These are phyloP conservation scores for Lampris megalopsis DNA, from an alignment of 2,113 vertebrate genomes.

Conservation along the genomic window DNA sequence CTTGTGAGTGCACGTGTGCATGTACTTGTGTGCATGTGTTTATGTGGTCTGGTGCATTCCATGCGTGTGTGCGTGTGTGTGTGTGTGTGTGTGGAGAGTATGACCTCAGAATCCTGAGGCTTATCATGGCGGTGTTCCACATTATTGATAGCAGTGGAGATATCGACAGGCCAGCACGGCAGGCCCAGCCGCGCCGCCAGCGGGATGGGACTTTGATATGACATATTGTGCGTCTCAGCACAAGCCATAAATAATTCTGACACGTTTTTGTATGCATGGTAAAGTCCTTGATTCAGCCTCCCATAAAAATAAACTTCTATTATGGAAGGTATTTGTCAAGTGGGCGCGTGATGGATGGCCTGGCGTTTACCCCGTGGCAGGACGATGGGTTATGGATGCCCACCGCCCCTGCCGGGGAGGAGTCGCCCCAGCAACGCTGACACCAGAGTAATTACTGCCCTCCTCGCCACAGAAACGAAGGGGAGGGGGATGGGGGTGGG, in stretches of 20 bases:
- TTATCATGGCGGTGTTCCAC: slow-evolving; percentile 90
- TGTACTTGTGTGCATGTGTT: slow-evolving; percentile 28
- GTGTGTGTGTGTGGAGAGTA: slow-evolving; percentile 63
- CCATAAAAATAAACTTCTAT: slow-evolving; percentile 99
- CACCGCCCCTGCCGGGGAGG: slow-evolving; percentile 90
- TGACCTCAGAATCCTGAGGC: slow-evolving; percentile 90
- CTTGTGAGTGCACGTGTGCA: slow-evolving; percentile 21
- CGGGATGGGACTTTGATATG: slow-evolving; percentile 96
- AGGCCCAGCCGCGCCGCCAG: slow-evolving; percentile 82
- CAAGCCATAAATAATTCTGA: slow-evolving; percentile 99
- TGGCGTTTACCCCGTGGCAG: slow-evolving; percentile 97
- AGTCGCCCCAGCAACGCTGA: slow-evolving; percentile 91
- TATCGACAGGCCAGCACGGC: slow-evolving; percentile 93
- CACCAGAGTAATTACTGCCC: slow-evolving; percentile 85
- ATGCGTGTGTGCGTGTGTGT: not conserved
- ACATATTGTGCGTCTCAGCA: slow-evolving; percentile 99
- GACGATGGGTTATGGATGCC: slow-evolving; percentile 97
- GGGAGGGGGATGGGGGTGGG: slow-evolving; percentile 50
- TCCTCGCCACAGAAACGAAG: slow-evolving; percentile 68
- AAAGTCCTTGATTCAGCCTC: slow-evolving; percentile 99
- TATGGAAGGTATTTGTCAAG: slow-evolving; percentile 99
- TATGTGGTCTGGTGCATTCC: slow-evolving; percentile 26
- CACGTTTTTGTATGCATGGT: slow-evolving; percentile 99
- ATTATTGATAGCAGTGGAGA: slow-evolving; percentile 96
- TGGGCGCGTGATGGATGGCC: slow-evolving; percentile 98